A percentile compares a stretch with the other conserved stretches of the same genome.
Conservation (phyloP, 2,888 invertebrate species). For the Cyclophora albipunctata region DNA sequence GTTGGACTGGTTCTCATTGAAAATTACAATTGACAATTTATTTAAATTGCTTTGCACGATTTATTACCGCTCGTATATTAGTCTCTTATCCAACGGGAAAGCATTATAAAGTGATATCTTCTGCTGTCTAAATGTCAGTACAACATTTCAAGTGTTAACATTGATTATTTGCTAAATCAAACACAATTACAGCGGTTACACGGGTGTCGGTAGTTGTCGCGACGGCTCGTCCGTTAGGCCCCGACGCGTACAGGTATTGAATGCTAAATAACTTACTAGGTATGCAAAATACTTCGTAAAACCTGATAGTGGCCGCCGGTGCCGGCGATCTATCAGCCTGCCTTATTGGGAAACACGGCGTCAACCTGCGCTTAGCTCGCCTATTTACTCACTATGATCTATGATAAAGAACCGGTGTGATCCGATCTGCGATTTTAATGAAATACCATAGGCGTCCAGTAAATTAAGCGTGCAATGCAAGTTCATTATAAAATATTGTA, state of each 20-base stretch:
- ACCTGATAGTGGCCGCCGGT: constrained; percentile 29
- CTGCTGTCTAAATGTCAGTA: too few species aligned
- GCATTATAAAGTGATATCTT: too few species aligned
- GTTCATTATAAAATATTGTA: not conserved
- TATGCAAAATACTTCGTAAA: constrained; percentile 43
- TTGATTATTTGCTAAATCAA: constrained; percentile 3
- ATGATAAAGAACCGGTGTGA: constrained; percentile 31
- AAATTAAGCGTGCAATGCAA: constrained; percentile 36
- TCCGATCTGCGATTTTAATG: constrained; percentile 31
- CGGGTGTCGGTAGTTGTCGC: constrained; percentile 53
- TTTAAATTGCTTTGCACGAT: too few species aligned
- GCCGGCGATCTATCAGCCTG: constrained; percentile 38
- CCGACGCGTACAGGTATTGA: constrained; percentile 46
- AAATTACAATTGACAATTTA: too few species aligned
- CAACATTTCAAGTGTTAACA: too few species aligned
- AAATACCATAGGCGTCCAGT: constrained; percentile 44
- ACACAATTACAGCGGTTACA: not conserved
- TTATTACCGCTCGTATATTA: too few species aligned
- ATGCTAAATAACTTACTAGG: constrained; percentile 46
- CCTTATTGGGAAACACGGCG: constrained; percentile 45
- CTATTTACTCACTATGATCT: constrained; percentile 19
- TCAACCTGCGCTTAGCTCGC: constrained; percentile 33
- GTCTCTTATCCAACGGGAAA: too few species aligned
- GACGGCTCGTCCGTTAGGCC: constrained; percentile 50
- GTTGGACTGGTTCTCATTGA: constrained; percentile 23